Percentiles rank a stretch among this genome's conserved stretches.
phyloP scores from a whole-genome alignment of 2,888 invertebrate genomes.

The Andrena praecox region DNA sequence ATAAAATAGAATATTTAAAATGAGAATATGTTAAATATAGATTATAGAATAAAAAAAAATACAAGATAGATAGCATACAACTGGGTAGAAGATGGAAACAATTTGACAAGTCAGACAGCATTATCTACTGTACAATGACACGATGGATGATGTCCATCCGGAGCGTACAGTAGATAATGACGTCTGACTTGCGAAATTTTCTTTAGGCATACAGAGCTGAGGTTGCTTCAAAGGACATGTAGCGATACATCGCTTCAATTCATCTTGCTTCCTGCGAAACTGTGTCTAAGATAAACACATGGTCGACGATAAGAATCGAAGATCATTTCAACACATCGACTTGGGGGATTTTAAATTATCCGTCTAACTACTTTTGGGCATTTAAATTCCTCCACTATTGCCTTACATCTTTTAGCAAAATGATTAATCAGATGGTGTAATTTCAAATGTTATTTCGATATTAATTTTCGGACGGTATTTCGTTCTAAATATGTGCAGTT shows the following conservation, averaged over 20 bases:
- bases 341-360: background rate
- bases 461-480: background rate
- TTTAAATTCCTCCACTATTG: background rate
- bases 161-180: background rate
- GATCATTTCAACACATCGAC: background rate
- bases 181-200: background rate
- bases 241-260: background rate
- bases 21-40: background rate
- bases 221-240: background rate
- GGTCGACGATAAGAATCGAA: background rate
- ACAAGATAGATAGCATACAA: background rate
- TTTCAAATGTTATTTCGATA: background rate
- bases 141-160: background rate
- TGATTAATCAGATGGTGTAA: background rate
- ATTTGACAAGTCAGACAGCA: background rate
- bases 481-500: background rate
- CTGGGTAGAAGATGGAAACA: background rate
- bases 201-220: background rate
- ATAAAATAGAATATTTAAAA: too few species aligned
- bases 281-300: background rate
- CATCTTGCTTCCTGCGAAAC: background rate
- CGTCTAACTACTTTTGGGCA: background rate
- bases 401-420: background rate
- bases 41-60: background rate
- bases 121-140: background rate